These are phyloP conservation scores for Agraylea sexmaculata DNA, from an alignment of 1,140 invertebrate species.

Conservation along the genomic window DNA sequence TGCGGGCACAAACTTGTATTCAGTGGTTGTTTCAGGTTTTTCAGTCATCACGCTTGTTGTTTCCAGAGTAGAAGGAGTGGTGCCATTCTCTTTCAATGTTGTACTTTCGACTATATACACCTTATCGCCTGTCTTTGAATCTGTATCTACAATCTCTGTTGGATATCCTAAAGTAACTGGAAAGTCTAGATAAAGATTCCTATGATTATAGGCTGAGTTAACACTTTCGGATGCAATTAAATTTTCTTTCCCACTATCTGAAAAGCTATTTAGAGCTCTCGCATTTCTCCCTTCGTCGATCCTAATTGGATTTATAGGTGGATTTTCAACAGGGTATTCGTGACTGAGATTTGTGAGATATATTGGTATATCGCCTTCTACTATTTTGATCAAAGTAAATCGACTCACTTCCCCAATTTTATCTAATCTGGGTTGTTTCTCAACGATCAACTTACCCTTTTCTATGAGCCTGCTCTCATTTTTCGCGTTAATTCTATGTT, in stretches of 20 bases:
- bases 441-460: constrained; percentile 37
- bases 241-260: constrained; percentile 31
- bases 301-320: constrained; percentile 36
- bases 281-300: constrained; percentile 40
- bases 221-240: constrained; percentile 39
- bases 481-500: constrained; percentile 42
- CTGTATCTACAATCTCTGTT: constrained; percentile 8
- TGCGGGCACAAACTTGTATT: constrained; percentile 23
- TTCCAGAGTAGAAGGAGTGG: not conserved
- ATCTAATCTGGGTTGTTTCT: constrained; percentile 44
- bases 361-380: constrained; percentile 42
- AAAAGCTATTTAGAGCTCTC: constrained; percentile 31
- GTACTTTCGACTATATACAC: constrained; percentile 8
- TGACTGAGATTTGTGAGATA: constrained; percentile 38
- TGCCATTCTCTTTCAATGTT: constrained; percentile 4
- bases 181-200: constrained; percentile 25
- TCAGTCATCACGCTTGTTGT: not conserved
- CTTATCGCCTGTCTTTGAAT: constrained; percentile 1
- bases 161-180: constrained; percentile 10
- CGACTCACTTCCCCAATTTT: constrained; percentile 54
- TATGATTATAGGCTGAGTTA: constrained; percentile 36
- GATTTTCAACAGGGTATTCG: constrained; percentile 38
- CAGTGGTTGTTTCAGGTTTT: constrained; percentile 10
- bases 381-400: constrained; percentile 50
- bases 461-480: constrained; percentile 41